Conservation (phyloP, 2,888 invertebrate species). For the Lasioglossum oenotherae region DNA sequence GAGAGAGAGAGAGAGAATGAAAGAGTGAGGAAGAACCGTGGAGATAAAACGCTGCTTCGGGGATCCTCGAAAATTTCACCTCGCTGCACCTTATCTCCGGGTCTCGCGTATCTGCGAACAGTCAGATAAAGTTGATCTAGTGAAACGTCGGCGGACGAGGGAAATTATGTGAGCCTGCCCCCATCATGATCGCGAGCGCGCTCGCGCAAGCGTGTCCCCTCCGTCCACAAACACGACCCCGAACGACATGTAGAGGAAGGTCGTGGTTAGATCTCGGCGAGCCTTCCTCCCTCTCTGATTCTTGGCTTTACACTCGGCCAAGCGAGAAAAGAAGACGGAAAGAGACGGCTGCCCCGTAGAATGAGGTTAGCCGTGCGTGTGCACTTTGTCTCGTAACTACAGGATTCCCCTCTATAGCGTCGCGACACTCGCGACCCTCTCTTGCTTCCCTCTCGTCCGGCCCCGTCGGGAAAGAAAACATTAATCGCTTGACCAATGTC, state of each 20-base stretch:
- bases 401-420: not conserved
- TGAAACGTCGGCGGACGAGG: constrained; percentile 37
- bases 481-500: not conserved
- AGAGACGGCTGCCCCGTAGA: constrained; percentile 25
- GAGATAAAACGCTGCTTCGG: constrained; percentile 39
- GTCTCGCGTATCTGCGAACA: constrained; percentile 48
- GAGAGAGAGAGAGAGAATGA: not conserved
- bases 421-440: not conserved
- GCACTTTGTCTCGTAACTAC: constrained; percentile 23
- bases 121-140: constrained; percentile 62
- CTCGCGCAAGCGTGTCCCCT: not conserved
- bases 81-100: constrained; percentile 55
- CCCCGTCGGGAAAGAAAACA: not conserved
- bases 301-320: constrained; percentile 60
- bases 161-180: constrained; percentile 59
- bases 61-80: constrained; percentile 57
- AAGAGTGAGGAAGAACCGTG: not conserved
- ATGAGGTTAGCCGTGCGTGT: constrained; percentile 38
- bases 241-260: constrained; percentile 40
- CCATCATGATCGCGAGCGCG: constrained; percentile 36
- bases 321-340: constrained; percentile 59
- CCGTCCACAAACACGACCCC: constrained; percentile 48
- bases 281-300: constrained; percentile 49
- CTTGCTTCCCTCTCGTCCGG: not conserved
- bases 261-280: constrained; percentile 36